Percentiles rank a stretch among this genome's conserved stretches.
Conservation (phyloP, 2,888 invertebrate species). For the Tenodera sinensis region DNA sequence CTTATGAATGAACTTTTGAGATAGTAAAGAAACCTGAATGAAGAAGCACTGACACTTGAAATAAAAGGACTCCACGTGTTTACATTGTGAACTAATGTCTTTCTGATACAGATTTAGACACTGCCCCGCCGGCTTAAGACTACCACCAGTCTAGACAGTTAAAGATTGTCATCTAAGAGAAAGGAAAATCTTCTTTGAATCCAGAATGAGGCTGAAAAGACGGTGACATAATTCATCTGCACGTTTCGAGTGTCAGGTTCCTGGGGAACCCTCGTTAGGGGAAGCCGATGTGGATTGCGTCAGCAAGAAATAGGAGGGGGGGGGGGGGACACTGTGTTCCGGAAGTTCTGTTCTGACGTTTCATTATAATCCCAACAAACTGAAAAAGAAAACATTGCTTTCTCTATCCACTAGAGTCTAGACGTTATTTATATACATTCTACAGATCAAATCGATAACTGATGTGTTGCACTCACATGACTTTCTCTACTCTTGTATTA, state of each 20-base stretch:
- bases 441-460: too few species aligned
- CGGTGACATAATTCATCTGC: background rate
- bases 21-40: too few species aligned
- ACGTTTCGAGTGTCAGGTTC: constrained; percentile 11
- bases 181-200: background rate
- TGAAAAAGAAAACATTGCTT: too few species aligned
- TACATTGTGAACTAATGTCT: background rate
- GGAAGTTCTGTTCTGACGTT: background rate
- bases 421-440: too few species aligned
- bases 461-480: too few species aligned
- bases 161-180: background rate
- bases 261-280: background rate
- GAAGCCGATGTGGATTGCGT: background rate
- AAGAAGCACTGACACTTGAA: too few species aligned
- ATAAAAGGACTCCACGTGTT: too few species aligned
- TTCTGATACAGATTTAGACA: background rate
- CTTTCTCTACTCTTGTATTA: too few species aligned
- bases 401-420: too few species aligned
- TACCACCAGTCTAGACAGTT: background rate
- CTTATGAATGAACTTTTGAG: too few species aligned
- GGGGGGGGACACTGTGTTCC: background rate
- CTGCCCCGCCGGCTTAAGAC: too few species aligned
- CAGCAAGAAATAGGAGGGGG: background rate
- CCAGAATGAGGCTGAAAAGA: background rate
- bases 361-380: too few species aligned